These are phyloP conservation scores for Myotis findleyi DNA, from an alignment of 2,797 vertebrate species.

Conservation along the genomic window DNA sequence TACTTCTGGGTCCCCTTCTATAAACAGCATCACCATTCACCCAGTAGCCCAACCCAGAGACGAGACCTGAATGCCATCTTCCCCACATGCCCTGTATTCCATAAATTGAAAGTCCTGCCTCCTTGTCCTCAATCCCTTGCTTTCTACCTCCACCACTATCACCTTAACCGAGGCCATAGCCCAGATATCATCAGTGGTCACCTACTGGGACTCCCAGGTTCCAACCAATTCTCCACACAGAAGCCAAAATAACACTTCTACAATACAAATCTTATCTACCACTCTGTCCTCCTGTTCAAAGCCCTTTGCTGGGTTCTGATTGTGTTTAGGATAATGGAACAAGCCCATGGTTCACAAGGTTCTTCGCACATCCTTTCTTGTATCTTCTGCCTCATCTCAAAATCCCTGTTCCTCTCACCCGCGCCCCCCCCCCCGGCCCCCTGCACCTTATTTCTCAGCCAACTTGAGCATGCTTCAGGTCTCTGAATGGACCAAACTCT, in stretches of 20 bases:
- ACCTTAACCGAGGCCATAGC: background rate
- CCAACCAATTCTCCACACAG: background rate
- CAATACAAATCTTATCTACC: background rate
- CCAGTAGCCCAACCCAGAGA: background rate
- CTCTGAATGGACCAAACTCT: background rate
- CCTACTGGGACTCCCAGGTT: background rate
- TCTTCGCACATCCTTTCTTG: background rate
- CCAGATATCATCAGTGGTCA: background rate
- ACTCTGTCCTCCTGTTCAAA: background rate
- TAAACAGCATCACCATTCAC: background rate
- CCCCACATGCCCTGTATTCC: too few species aligned
- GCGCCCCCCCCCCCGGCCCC: too few species aligned
- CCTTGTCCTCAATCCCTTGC: background rate
- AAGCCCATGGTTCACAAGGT: background rate
- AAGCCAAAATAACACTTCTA: background rate
- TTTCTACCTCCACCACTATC: background rate
- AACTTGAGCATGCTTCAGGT: background rate
- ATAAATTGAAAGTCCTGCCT: background rate
- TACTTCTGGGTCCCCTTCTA: background rate
- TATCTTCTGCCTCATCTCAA: background rate
- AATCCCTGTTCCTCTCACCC: too few species aligned
- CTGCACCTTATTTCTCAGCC: background rate
- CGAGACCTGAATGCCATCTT: background rate
- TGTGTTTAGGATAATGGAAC: background rate
- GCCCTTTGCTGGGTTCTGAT: background rate